phyloP scores from a whole-genome alignment of 2,888 invertebrate genomes.

The Caenorhabditis afra region DNA sequence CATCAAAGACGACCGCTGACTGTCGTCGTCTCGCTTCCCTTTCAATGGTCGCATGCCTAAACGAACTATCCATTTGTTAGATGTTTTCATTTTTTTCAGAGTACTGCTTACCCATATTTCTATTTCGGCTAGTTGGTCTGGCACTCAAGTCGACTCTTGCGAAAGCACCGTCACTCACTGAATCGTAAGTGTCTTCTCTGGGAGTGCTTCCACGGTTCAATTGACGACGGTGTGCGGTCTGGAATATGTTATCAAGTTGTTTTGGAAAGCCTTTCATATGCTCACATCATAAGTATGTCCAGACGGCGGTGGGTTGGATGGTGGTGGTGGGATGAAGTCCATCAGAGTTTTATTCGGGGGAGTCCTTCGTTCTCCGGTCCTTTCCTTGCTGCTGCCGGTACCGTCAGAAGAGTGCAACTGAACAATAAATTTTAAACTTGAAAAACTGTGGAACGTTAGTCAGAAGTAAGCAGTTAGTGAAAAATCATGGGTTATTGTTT shows the following conservation, averaged over 20 bases:
- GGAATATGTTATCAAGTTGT: constrained; percentile 24
- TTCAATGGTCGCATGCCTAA: constrained; percentile 55
- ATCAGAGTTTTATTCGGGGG: constrained; percentile 73
- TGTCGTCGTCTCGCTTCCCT: constrained; percentile 70
- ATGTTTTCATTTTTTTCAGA: not conserved
- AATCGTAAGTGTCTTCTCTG: constrained; percentile 66
- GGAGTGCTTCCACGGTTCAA: constrained; percentile 57
- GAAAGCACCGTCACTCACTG: constrained; percentile 59
- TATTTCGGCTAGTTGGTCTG: constrained; percentile 69
- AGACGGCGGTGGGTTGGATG: constrained; percentile 69
- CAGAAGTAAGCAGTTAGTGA: constrained; percentile 22
- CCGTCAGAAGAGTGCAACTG: constrained; percentile 75
- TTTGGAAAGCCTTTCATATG: not conserved
- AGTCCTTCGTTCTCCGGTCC: constrained; percentile 62
- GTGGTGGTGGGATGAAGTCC: constrained; percentile 77
- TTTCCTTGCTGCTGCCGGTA: constrained; percentile 70
- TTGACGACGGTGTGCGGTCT: constrained; percentile 54
- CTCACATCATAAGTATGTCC: constrained; percentile 63
- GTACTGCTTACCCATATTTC: constrained; percentile 56
- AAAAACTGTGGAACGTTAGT: constrained; percentile 11
- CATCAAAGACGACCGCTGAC: constrained; percentile 71
- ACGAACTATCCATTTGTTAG: not conserved
- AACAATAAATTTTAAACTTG: not conserved
- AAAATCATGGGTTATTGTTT: constrained; percentile 2
- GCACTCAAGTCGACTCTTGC: constrained; percentile 47